Evolutionary conservation across 2,888 invertebrate species (phyloP), one percentile per base, ranked within the genome.

Genomic region (Sminthurides aquaticus): DNA sequence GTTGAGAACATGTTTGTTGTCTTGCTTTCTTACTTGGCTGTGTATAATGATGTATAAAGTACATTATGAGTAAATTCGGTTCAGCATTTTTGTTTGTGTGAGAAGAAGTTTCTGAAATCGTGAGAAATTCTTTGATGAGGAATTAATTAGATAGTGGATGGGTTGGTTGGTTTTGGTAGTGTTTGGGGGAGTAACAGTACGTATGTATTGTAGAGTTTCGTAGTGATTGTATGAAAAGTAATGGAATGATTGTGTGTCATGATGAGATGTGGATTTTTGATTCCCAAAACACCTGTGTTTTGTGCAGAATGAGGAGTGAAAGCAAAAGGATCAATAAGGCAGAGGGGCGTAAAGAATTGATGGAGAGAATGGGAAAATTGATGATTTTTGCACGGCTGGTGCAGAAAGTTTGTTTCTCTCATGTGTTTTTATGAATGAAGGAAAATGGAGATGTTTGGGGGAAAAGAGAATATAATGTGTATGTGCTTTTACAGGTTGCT

Each of bases 401-500:
- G n/a, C n/a, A 15, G 26, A 26, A 28, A 54, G 22, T 15, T n/a
- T n/a, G n/a, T n/a, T n/a, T n/a, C n/a, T n/a, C n/a, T n/a, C n/a
- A n/a, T n/a, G n/a, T n/a, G n/a, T n/a, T n/a, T n/a, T n/a, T n/a
- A n/a, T n/a, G 43, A 34, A 34, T 34, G 43, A 34, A 34, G 43
- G 15, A 34, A 11, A 11, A 34, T 34, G 43, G 43, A n/a, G 15
- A 24, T 26, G 20, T 58, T 1, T 48, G 22, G 24, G 60, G 25
- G 15, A 20, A 62, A 26, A 22, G 28, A n/a, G n/a, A n/a, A 60
- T 55, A 57, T 55, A 67, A 60, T 61, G 64, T 62, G 62, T 69
- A 63, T 70, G 77, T 76, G 22, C 77, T 91, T 91, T 78, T 91
- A 88, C 91, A 92, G 81, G 90, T 93, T 75, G 91, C 91, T 79